phyloP scores from a whole-genome alignment of 2,797 vertebrate species.

The Sparidentex hasta region DNA sequence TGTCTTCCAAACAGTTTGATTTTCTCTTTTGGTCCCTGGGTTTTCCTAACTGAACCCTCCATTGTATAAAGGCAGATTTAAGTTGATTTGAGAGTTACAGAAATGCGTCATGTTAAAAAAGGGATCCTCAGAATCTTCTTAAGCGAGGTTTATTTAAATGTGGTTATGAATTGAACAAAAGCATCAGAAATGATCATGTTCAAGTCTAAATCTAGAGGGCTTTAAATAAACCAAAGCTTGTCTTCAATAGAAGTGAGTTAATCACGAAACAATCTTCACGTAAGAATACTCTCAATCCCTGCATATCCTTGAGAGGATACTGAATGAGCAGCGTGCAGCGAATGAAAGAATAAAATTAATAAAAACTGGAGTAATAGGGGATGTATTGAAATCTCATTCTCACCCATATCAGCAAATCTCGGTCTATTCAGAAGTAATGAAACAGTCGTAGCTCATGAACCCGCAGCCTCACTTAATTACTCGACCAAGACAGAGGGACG shows the following conservation, averaged over 20 bases:
- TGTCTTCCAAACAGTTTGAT: too few species aligned
- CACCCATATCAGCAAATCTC: conserved; percentile 44
- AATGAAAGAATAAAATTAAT: conserved; percentile 46
- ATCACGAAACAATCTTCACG: conserved; percentile 14
- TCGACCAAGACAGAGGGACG: conserved; percentile 11
- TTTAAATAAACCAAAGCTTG: conserved; percentile 9
- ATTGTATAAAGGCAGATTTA: too few species aligned
- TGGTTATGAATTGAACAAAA: too few species aligned
- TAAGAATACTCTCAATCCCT: neutral
- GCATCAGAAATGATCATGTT: too few species aligned
- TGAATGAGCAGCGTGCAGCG: conserved; percentile 22
- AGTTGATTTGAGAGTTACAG: too few species aligned
- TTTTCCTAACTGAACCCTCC: too few species aligned
- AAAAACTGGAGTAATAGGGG: conserved; percentile 31
- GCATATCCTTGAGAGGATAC: neutral
- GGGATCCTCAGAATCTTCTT: too few species aligned
- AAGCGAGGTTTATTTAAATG: too few species aligned
- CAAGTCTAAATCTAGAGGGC: too few species aligned
- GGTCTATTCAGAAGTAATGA: conserved; percentile 66
- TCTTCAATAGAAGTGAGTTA: conserved; percentile 1
- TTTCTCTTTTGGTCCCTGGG: too few species aligned
- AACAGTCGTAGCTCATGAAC: conserved; percentile 54
- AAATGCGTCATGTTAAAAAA: too few species aligned
- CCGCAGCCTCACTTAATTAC: conserved; percentile 53
- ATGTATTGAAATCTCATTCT: conserved; percentile 48